Evolutionary conservation across 2,797 vertebrate genomes (phyloP), one percentile per base, ranked within the genome.

Genomic region (Enteromius unitaeniatus): DNA sequence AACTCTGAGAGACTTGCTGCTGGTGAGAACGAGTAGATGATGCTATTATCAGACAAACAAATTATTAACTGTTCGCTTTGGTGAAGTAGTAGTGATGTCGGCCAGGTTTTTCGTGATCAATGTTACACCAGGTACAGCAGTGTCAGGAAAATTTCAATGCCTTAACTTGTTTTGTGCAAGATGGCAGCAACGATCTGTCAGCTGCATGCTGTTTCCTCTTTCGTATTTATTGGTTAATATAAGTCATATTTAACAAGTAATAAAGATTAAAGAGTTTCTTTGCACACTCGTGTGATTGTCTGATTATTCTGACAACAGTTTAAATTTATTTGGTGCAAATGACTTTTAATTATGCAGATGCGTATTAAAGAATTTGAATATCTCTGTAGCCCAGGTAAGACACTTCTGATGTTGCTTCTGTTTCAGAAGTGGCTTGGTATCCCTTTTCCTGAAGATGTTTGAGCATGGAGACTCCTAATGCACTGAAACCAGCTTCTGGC

Each of bases 131-230:
- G 73, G 78, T 75, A 73, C 45, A 77, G 68, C 64, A 40, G 31
- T 28, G 82, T 84, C 85, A 84, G 78, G 75, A 83, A 45, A 77
- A 42, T 58, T 87, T 68, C 6, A 65, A 85, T 86, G 86, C 86
- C 86, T 87, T 87, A 85, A 82, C 72, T 73, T 80, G 53, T 60
- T 31, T 74, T 85, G 79, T 77, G 53, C 81, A 79, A 64, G 42
- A 70, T 42, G 72, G 67, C 78, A 84, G 70, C 62, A 40, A 60
- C 69, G 19, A 76, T 80, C 77, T 83, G 81, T 81, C 82, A n/a
- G 53, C n/a, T 80, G 85, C 85, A 84, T 86, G 85, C 28, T 0
- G 40, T 69, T 77, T 70, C 62, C 64, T 84, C 76, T 69, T 77
- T 68, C 65, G 23, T 84, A 83, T 78, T 78, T 84, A 78, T 84